A percentile compares a stretch with the other conserved stretches of the same genome.
phyloP scores from a whole-genome alignment of 2,113 vertebrate species.

The Vireo altiloquus region DNA sequence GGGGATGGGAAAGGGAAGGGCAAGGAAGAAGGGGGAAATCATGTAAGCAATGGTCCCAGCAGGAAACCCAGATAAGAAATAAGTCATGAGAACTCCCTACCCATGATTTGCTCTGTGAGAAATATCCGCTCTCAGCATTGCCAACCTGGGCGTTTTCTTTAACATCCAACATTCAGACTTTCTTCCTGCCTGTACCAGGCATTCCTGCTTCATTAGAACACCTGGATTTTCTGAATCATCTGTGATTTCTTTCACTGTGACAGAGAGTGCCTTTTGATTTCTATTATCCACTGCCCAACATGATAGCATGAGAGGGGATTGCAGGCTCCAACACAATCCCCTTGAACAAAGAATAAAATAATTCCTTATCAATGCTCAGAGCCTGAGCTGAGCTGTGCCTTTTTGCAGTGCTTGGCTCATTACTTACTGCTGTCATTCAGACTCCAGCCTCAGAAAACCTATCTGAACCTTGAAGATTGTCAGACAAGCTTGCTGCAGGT shows the following conservation, averaged over 20 bases:
- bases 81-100: neutral
- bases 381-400: neutral
- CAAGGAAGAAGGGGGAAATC: neutral
- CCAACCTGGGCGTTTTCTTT: neutral
- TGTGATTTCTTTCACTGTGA: neutral
- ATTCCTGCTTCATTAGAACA: neutral
- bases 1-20: neutral
- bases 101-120: neutral
- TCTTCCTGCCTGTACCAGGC: neutral
- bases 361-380: neutral
- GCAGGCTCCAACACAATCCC: neutral
- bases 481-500: neutral
- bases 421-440: neutral
- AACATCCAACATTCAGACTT: neutral
- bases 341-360: neutral
- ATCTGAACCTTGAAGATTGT: neutral
- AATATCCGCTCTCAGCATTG: neutral
- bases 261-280: neutral
- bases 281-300: neutral
- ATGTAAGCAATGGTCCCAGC: neutral
- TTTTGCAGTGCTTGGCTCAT: neutral
- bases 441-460: neutral
- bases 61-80: neutral
- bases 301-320: fast-evolving
- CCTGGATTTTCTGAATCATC: neutral